Evolutionary conservation across 2,113 vertebrate genomes (phyloP).

Genomic region (Amblyopsis rosae): DNA sequence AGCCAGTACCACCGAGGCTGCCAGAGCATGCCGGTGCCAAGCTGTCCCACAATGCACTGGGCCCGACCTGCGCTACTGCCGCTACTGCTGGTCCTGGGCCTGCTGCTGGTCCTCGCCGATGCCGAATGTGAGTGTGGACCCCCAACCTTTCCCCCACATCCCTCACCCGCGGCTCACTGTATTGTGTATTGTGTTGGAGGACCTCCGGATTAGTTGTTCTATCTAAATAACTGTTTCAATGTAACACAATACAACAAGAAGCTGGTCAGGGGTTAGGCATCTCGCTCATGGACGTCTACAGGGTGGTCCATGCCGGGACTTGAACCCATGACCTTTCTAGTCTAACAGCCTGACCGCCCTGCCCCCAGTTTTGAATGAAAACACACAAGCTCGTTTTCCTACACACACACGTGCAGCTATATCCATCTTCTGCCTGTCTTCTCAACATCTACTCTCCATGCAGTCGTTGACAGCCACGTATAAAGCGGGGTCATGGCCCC

Average conservation of each 20-base stretch:
- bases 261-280: too few species aligned
- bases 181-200: conserved; percentile 6
- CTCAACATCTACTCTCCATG: too few species aligned
- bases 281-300: too few species aligned
- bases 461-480: too few species aligned
- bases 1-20: conserved; percentile 86
- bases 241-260: too few species aligned
- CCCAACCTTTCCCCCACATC: conserved; percentile 1
- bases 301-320: too few species aligned
- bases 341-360: neutral
- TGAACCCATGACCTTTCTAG: neutral
- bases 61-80: conserved; percentile 81
- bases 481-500: too few species aligned
- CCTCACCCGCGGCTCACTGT: conserved; percentile 11
- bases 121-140: conserved; percentile 88
- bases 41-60: conserved; percentile 86
- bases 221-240: too few species aligned
- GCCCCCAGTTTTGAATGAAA: neutral
- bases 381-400: too few species aligned
- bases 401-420: neutral
- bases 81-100: conserved; percentile 84
- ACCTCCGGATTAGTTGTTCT: neutral
- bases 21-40: conserved; percentile 86
- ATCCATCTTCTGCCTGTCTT: too few species aligned
- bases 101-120: conserved; percentile 81